phyloP scores from a whole-genome alignment of 2,797 vertebrate genomes.

The Spinus pinus region DNA sequence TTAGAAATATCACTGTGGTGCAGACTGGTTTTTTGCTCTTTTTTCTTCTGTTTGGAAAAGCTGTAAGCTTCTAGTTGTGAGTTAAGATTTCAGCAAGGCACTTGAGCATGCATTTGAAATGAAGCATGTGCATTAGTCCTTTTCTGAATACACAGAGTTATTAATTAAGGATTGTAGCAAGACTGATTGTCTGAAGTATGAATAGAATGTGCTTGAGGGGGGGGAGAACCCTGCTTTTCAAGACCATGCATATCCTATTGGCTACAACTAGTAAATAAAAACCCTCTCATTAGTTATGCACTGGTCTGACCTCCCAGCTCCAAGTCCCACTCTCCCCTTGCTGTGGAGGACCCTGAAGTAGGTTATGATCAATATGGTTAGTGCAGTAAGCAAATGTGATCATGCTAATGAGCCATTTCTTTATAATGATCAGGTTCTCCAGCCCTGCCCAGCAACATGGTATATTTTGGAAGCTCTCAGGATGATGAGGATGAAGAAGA shows the following conservation, averaged over 20 bases:
- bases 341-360: not conserved
- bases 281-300: not conserved
- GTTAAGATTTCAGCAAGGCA: not conserved
- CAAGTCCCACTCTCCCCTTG: not conserved
- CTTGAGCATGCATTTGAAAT: not conserved
- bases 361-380: not conserved
- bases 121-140: not conserved
- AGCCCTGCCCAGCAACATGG: slow-evolving; percentile 94
- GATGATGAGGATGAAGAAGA: slow-evolving; percentile 93
- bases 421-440: slow-evolving; percentile 82
- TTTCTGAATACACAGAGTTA: slow-evolving; percentile 11
- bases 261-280: not conserved
- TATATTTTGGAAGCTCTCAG: slow-evolving; percentile 97
- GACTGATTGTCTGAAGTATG: not conserved
- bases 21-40: not conserved
- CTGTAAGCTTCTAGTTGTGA: not conserved
- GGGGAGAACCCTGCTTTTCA: not conserved
- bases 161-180: slow-evolving; percentile 18
- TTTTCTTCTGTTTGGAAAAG: not conserved
- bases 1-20: not conserved
- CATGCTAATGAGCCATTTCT: slow-evolving; percentile 37
- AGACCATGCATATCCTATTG: not conserved
- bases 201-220: not conserved
- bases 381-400: not conserved
- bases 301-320: not conserved